Percentiles rank a stretch among this genome's conserved stretches.
Conservation (phyloP, 2,888 invertebrate species). For the Melolontha melolontha region DNA sequence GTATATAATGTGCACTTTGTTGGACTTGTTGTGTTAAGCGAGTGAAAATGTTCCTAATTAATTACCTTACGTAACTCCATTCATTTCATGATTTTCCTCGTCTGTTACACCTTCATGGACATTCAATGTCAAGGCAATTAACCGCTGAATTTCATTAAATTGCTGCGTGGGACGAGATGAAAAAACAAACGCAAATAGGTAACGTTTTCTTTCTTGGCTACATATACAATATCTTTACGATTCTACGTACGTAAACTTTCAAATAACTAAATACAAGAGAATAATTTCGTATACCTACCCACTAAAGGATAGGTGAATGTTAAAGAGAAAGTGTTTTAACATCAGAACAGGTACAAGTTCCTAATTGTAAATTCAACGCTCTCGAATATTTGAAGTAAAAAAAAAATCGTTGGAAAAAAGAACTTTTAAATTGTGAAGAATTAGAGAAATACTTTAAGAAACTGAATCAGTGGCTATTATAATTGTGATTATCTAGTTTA, state of each 20-base stretch:
- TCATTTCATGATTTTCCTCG: constrained; percentile 26
- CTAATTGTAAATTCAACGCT: not conserved
- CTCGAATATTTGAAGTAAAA: too few species aligned
- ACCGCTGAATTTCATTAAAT: constrained; percentile 27
- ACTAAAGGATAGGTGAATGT: not conserved
- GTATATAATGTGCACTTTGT: not conserved
- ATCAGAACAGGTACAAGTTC: not conserved
- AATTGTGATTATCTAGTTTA: too few species aligned
- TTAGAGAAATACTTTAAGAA: too few species aligned
- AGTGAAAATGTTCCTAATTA: constrained; percentile 27
- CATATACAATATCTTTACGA: not conserved
- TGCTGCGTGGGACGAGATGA: constrained; percentile 6
- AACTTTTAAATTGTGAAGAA: too few species aligned
- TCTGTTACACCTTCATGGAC: constrained; percentile 19
- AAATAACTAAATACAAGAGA: not conserved
- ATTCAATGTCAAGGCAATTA: constrained; percentile 36
- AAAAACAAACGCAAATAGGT: not conserved
- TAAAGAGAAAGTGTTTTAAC: constrained; percentile 6
- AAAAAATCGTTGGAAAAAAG: too few species aligned
- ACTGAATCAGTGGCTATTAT: too few species aligned
- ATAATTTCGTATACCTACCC: not conserved
- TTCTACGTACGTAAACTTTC: not conserved
- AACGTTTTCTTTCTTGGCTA: not conserved
- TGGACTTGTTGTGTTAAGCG: constrained; percentile 19
- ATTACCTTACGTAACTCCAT: constrained; percentile 18